Conservation (phyloP, 2,113 vertebrate species). For the Pelodiscus sinensis region DNA sequence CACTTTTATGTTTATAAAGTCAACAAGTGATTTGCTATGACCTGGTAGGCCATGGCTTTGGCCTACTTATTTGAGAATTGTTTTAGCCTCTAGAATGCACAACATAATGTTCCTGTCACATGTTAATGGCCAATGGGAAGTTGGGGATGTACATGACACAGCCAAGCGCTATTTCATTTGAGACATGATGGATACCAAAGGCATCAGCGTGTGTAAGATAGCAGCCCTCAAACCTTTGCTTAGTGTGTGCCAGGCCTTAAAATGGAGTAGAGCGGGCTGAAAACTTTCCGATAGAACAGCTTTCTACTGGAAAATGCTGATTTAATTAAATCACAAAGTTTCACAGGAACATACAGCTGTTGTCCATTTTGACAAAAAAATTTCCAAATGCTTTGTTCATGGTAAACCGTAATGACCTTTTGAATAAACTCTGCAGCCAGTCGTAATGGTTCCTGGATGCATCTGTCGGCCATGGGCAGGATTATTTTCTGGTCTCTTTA, state of each 20-base stretch:
- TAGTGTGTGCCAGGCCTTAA: conserved; percentile 1
- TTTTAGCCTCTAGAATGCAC: not conserved
- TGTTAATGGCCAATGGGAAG: not conserved
- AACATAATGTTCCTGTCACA: not conserved
- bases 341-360: not conserved
- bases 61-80: not conserved
- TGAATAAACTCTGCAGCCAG: too few relatives aligned
- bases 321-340: not conserved
- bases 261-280: not conserved
- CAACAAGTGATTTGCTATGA: not conserved
- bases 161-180: not conserved
- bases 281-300: not conserved
- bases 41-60: not conserved
- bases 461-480: not conserved
- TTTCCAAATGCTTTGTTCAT: not conserved
- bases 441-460: not conserved
- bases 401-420: too few relatives aligned
- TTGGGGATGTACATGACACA: not conserved
- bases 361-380: not conserved
- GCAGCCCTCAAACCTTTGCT: not conserved
- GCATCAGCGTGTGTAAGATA: not conserved
- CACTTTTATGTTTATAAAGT: conserved; percentile 14
- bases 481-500: not conserved
- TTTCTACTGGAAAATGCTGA: not conserved
- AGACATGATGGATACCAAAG: not conserved